Conservation (phyloP, 2,113 vertebrate genomes). For the Phaethornis superciliosus region DNA sequence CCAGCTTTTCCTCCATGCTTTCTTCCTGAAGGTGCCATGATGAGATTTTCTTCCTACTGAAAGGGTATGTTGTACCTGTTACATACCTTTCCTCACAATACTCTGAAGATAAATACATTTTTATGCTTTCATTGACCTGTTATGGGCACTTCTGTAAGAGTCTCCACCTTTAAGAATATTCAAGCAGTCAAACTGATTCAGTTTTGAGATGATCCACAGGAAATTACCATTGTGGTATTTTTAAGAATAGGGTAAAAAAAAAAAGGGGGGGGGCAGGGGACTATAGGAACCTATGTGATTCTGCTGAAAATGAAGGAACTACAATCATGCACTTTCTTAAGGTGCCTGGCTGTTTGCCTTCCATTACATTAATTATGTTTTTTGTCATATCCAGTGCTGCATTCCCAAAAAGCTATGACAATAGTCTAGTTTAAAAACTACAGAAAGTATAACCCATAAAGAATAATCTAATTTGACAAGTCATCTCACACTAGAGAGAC, state of each 20-base stretch:
- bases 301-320: background rate
- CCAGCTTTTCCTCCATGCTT: slow-evolving; percentile 66
- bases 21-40: slow-evolving; percentile 72
- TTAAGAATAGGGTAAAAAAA: background rate
- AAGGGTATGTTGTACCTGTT: background rate
- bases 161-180: background rate
- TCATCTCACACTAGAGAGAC: background rate
- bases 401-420: background rate
- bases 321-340: background rate
- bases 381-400: background rate
- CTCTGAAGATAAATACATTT: background rate
- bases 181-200: background rate
- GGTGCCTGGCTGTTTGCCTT: background rate
- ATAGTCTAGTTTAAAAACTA: background rate
- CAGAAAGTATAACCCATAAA: background rate
- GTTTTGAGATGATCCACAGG: background rate
- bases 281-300: background rate
- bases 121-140: background rate
- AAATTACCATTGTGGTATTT: background rate
- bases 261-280: no score
- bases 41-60: slow-evolving; percentile 4
- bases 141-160: background rate
- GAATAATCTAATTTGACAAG: background rate
- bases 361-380: background rate
- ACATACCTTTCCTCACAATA: background rate